These are phyloP conservation scores for Manacus vitellinus DNA, from an alignment of 2,113 vertebrate genomes.

Conservation along the genomic window DNA sequence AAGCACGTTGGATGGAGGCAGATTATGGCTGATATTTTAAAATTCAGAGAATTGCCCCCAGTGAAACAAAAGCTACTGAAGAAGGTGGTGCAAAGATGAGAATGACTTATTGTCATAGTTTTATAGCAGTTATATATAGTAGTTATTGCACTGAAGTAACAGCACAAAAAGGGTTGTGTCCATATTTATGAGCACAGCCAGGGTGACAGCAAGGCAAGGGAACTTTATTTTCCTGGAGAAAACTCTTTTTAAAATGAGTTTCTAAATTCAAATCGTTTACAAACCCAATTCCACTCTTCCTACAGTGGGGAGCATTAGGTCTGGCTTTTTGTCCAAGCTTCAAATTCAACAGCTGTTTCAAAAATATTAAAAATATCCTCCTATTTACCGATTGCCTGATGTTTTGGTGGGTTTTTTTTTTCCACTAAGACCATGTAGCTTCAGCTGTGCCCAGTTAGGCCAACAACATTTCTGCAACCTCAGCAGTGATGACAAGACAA, in stretches of 20 bases:
- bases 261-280: background rate
- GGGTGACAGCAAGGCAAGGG: background rate
- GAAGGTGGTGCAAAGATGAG: background rate
- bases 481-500: background rate
- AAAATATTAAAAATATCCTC: background rate
- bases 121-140: no score
- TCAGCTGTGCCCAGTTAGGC: background rate
- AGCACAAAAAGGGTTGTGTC: background rate
- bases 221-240: background rate
- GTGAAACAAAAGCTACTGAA: background rate
- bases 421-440: fast-evolving
- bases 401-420: fast-evolving
- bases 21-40: background rate
- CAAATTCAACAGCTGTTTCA: background rate
- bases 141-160: background rate
- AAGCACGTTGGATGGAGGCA: background rate
- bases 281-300: background rate
- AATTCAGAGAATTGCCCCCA: fast-evolving
- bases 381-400: background rate
- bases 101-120: background rate
- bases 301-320: background rate
- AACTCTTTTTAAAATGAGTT: background rate
- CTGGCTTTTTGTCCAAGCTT: background rate
- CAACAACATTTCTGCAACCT: background rate
- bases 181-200: background rate